Evolutionary conservation across 2,113 vertebrate species (phyloP).

Genomic region (Urocynchramus pylzowi): DNA sequence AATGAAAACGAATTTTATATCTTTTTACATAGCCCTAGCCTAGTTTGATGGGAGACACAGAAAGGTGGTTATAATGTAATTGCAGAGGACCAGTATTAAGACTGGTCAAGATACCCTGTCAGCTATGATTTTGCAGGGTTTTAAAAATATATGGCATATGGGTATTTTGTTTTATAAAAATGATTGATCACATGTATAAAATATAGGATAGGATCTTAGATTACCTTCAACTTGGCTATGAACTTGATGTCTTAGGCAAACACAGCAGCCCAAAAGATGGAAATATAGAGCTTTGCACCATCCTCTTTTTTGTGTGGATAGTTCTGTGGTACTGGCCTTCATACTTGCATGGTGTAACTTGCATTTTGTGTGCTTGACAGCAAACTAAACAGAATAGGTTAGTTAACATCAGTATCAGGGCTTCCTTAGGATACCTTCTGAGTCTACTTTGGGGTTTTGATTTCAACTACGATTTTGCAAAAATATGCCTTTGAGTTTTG

Average conservation of each 20-base stretch:
- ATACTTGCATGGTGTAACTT: background rate
- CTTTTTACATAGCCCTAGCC: background rate
- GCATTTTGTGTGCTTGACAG: background rate
- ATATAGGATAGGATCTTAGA: background rate
- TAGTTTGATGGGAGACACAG: background rate
- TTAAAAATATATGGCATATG: background rate
- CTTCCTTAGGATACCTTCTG: background rate
- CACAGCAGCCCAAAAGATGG: background rate
- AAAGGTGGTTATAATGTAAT: background rate
- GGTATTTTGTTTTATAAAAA: background rate
- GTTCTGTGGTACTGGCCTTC: background rate
- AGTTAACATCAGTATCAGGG: background rate
- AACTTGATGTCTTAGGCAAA: background rate
- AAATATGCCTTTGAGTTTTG: background rate
- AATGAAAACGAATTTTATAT: background rate
- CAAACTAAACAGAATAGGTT: background rate
- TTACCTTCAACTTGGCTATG: background rate
- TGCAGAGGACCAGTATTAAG: background rate
- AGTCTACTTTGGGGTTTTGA: background rate
- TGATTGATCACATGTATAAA: background rate
- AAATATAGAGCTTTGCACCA: background rate
- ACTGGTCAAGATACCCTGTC: background rate
- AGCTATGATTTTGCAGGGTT: background rate
- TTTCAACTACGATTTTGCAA: background rate
- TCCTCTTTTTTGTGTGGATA: background rate